Percentiles rank a stretch among this genome's conserved stretches.
Conservation (phyloP, 2,113 vertebrate genomes). For the Atlantisia rogersi region DNA sequence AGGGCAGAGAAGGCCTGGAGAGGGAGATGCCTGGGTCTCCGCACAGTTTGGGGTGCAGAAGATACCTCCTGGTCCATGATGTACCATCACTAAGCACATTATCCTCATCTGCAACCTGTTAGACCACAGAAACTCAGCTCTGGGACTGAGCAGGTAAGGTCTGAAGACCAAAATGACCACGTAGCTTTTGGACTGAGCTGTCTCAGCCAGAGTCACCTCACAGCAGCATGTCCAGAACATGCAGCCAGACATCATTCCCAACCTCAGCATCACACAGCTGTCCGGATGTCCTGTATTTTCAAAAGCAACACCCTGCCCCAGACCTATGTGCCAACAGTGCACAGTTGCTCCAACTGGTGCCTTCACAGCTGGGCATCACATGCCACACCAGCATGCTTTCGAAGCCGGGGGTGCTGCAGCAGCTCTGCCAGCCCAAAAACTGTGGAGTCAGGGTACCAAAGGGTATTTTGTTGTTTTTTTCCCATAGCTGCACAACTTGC, state of each 20-base stretch:
- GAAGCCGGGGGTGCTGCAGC: background rate
- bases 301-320: background rate
- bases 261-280: background rate
- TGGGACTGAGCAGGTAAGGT: background rate
- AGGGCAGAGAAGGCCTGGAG: background rate
- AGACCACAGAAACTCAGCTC: background rate
- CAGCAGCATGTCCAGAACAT: background rate
- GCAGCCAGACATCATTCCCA: background rate
- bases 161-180: background rate
- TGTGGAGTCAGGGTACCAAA: background rate
- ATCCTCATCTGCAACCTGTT: background rate
- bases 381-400: fast-evolving
- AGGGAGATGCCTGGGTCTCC: background rate
- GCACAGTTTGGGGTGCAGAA: background rate
- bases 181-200: background rate
- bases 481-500: background rate
- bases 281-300: background rate
- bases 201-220: background rate
- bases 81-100: background rate
- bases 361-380: fast-evolving
- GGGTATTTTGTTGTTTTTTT: background rate
- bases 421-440: background rate
- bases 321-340: fast-evolving
- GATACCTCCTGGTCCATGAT: background rate
- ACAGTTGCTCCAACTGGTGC: background rate